Percentiles rank a stretch among this genome's conserved stretches.
phyloP scores from a whole-genome alignment of 2,888 invertebrate genomes.

The Apamea epomidion region DNA sequence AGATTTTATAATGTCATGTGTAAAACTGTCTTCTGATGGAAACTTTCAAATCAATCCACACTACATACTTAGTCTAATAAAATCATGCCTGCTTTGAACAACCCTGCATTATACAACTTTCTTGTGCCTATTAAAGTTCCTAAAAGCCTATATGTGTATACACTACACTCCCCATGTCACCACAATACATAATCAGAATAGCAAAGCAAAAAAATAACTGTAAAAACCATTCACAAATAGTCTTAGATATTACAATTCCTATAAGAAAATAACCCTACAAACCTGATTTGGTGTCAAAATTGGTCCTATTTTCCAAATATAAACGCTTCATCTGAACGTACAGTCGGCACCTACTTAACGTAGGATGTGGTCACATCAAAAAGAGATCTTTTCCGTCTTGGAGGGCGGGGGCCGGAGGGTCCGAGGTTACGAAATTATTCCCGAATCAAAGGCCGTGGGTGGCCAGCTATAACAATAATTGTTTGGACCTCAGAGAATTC shows the following conservation, averaged over 20 bases:
- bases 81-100: not conserved
- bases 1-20: not conserved
- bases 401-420: conserved; percentile 62
- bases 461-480: conserved; percentile 87
- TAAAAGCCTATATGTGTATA: not conserved
- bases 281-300: not conserved
- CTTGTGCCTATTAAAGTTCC: not conserved
- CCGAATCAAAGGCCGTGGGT: conserved; percentile 76
- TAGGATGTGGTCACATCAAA: conserved; percentile 89
- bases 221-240: not conserved
- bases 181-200: not conserved
- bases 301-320: conserved; percentile 4
- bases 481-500: conserved; percentile 83
- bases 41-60: not conserved
- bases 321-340: conserved; percentile 52
- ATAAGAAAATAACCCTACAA: not conserved
- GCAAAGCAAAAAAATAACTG: not conserved
- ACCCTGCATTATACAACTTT: not conserved
- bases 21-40: not conserved
- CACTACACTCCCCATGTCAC: not conserved
- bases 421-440: conserved; percentile 80
- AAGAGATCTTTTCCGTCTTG: conserved; percentile 81
- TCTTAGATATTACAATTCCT: not conserved
- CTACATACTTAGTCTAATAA: not conserved
- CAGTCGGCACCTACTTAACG: conserved; percentile 54